A percentile compares a stretch with the other conserved stretches of the same genome.
These are phyloP conservation scores for Sebastes vulpes DNA, from an alignment of 2,797 vertebrate species.

Conservation along the genomic window DNA sequence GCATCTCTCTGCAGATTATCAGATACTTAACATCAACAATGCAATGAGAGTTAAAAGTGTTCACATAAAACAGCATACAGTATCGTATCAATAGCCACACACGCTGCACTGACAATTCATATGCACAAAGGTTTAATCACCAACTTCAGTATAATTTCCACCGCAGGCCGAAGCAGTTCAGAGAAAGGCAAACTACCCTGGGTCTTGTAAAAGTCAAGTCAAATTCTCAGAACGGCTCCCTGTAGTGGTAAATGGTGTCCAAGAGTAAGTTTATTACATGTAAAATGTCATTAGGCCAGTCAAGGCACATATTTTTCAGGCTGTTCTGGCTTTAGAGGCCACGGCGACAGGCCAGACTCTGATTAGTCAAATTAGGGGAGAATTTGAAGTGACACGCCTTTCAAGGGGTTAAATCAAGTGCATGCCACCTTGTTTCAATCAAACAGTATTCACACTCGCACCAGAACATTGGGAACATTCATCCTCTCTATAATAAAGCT, in stretches of 20 bases:
- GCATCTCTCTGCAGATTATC: neutral
- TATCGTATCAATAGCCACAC: neutral
- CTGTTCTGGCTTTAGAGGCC: conserved; percentile 49
- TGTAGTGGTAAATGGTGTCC: conserved; percentile 69
- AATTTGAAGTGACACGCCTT: conserved; percentile 50
- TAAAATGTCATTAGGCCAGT: conserved; percentile 79
- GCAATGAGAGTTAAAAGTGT: neutral
- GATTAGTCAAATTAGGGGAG: conserved; percentile 69
- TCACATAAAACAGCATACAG: neutral
- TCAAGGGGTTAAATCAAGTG: conserved; percentile 62
- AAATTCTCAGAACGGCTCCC: conserved; percentile 66
- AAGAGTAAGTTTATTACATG: conserved; percentile 79
- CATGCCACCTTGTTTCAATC: conserved; percentile 69
- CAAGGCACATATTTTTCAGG: conserved; percentile 69
- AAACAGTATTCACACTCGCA: conserved; percentile 41
- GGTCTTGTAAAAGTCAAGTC: conserved; percentile 75
- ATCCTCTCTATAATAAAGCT: conserved; percentile 21
- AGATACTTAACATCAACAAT: neutral
- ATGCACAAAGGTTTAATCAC: conserved; percentile 3
- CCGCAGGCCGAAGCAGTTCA: conserved; percentile 23
- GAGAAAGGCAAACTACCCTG: conserved; percentile 45
- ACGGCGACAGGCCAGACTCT: conserved; percentile 61
- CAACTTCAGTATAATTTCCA: conserved; percentile 15
- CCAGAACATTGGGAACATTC: conserved; percentile 48
- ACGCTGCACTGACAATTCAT: neutral